Percentiles rank a stretch among this genome's conserved stretches.
Evolutionary conservation across 2,797 vertebrate species (phyloP).

Genomic region (Knipowitschia caucasica): DNA sequence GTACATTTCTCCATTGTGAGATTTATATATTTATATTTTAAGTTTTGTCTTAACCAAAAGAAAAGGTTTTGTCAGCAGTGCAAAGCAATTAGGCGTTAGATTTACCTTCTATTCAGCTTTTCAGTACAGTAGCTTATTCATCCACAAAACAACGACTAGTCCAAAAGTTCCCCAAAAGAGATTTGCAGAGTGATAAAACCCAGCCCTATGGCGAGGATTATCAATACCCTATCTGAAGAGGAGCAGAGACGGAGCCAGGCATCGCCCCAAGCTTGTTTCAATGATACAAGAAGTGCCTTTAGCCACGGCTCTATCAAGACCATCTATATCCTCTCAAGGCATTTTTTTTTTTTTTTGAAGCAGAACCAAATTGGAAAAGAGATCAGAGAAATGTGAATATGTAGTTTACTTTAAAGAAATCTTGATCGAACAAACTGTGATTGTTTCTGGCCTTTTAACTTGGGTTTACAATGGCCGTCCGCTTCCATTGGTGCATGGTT

Average conservation of each 20-base stretch:
- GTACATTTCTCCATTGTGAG: too few relatives aligned
- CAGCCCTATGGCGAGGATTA: conserved; percentile 28
- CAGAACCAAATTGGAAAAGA: conserved; percentile 2
- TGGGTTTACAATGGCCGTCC: background rate
- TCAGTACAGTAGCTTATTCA: conserved; percentile 25
- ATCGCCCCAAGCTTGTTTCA: conserved; percentile 20
- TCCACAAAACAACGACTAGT: conserved; percentile 34
- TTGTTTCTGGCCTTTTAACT: background rate
- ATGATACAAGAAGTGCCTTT: conserved; percentile 1
- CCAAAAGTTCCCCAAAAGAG: conserved; percentile 28
- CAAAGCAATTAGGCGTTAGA: conserved; percentile 14
- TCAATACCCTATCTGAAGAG: conserved; percentile 23
- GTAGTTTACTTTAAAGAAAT: background rate
- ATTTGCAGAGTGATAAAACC: conserved; percentile 31
- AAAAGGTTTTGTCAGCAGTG: conserved; percentile 25
- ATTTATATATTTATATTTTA: too few relatives aligned
- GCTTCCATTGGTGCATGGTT: background rate
- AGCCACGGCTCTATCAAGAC: conserved; percentile 15
- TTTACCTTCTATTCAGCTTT: conserved; percentile 23
- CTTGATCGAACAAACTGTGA: background rate
- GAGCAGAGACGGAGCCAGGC: conserved; percentile 3
- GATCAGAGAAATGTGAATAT: background rate
- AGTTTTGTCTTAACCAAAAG: conserved; percentile 19
- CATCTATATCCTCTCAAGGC: conserved; percentile 19
- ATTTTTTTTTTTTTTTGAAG: background rate